Conservation (phyloP, 2,888 invertebrate species). For the Tachystola acroxantha region DNA sequence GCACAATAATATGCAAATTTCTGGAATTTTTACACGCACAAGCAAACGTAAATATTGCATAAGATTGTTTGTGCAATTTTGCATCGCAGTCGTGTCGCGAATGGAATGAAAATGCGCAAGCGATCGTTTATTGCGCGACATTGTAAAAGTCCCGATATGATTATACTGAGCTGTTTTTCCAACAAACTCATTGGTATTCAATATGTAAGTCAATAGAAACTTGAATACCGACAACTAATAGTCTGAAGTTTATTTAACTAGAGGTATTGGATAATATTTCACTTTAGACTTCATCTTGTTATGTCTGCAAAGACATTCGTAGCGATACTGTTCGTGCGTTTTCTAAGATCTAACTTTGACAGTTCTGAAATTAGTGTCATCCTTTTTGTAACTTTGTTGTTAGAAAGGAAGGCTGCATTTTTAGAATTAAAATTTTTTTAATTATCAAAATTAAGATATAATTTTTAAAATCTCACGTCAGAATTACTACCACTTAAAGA, state of each 20-base stretch:
- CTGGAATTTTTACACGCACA: slow-evolving; percentile 52
- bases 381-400: too few relatives aligned
- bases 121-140: slow-evolving; percentile 22
- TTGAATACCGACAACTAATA: not conserved
- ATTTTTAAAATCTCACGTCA: too few relatives aligned
- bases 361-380: too few relatives aligned
- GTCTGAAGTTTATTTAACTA: not conserved
- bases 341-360: too few relatives aligned
- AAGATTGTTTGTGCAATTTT: slow-evolving; percentile 40
- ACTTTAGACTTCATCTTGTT: slow-evolving; percentile 6
- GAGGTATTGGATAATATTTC: not conserved
- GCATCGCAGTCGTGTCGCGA: slow-evolving; percentile 31
- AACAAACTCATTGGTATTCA: slow-evolving; percentile 6
- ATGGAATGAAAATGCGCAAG: slow-evolving; percentile 43
- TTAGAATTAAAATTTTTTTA: too few relatives aligned
- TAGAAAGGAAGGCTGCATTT: too few relatives aligned
- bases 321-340: too few relatives aligned
- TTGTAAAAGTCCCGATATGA: slow-evolving; percentile 19
- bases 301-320: slow-evolving; percentile 12
- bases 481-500: too few relatives aligned
- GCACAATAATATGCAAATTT: slow-evolving; percentile 26
- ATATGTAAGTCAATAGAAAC: not conserved
- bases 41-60: slow-evolving; percentile 41
- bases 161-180: slow-evolving; percentile 10
- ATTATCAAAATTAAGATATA: too few relatives aligned